Conservation (phyloP, 2,797 vertebrate genomes). For the Diceros bicornis region DNA sequence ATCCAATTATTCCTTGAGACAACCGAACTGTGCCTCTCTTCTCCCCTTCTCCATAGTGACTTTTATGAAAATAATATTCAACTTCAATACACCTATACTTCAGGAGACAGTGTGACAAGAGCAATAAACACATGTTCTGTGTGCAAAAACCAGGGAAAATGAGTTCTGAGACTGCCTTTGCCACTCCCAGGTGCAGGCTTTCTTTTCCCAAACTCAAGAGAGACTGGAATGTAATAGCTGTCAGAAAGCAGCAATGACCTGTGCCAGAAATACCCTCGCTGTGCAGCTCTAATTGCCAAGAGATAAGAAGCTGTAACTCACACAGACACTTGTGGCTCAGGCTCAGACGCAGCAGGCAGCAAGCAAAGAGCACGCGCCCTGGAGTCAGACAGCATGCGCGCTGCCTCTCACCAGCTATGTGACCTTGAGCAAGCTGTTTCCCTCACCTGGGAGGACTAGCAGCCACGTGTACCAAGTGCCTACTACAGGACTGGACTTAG, state of each 20-base stretch:
- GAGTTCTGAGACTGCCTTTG: constrained; percentile 57
- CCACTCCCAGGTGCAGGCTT: constrained; percentile 65
- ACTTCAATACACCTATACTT: constrained; percentile 66
- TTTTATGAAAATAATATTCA: constrained; percentile 74
- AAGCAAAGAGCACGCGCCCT: neutral
- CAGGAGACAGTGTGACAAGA: constrained; percentile 66
- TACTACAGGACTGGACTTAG: rapidly evolving
- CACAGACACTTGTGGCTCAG: constrained; percentile 61
- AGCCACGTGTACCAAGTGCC: neutral
- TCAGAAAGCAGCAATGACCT: constrained; percentile 57
- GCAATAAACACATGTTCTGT: constrained; percentile 73
- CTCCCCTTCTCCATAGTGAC: constrained; percentile 48
- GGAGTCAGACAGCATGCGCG: neutral
- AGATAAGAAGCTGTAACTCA: constrained; percentile 76
- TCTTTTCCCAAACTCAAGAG: constrained; percentile 61
- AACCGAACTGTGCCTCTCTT: constrained; percentile 65
- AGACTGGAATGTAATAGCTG: constrained; percentile 73
- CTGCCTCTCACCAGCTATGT: neutral
- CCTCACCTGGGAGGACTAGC: neutral
- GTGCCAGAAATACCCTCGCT: constrained; percentile 82
- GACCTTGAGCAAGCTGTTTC: constrained; percentile 54
- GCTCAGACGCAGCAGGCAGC: constrained; percentile 62
- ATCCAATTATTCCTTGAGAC: constrained; percentile 74
- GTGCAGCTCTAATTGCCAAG: constrained; percentile 60
- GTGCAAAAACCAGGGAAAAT: constrained; percentile 62